Percentiles rank a stretch among this genome's conserved stretches.
These are phyloP conservation scores for Brachirus orientalis DNA, from an alignment of 2,113 vertebrate species.

Conservation along the genomic window DNA sequence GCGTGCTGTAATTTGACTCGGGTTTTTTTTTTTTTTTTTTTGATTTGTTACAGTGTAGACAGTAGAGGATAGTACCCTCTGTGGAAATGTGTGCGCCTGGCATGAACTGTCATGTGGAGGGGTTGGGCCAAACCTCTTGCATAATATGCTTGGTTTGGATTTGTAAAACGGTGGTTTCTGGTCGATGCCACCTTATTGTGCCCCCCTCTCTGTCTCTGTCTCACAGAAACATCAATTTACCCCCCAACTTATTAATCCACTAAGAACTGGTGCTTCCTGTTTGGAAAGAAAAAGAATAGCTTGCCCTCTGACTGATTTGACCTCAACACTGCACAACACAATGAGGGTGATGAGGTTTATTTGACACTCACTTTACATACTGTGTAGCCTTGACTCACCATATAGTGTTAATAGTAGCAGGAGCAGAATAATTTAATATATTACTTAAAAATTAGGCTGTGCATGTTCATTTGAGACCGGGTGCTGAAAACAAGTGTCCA, in stretches of 20 bases:
- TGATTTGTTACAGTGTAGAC: not conserved
- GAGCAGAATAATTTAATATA: too few species aligned
- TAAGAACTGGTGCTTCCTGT: slow-evolving; percentile 53
- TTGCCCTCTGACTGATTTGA: slow-evolving; percentile 12
- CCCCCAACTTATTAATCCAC: slow-evolving; percentile 53
- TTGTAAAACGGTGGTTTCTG: slow-evolving; percentile 64
- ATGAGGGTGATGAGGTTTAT: slow-evolving; percentile 39
- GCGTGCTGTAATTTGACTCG: not conserved
- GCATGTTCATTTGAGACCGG: not conserved
- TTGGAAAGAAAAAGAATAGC: slow-evolving; percentile 17
- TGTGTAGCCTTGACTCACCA: too few species aligned
- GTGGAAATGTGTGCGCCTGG: slow-evolving; percentile 49
- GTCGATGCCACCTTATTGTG: slow-evolving; percentile 21
- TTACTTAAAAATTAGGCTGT: too few species aligned
- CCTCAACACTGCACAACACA: slow-evolving; percentile 23
- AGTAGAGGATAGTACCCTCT: not conserved
- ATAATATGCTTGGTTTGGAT: slow-evolving; percentile 79
- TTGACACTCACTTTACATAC: too few species aligned
- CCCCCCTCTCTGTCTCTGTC: not conserved
- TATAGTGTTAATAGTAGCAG: too few species aligned
- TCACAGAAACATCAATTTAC: slow-evolving; percentile 26
- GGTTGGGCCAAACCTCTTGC: slow-evolving; percentile 76
- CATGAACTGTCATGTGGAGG: slow-evolving; percentile 69
- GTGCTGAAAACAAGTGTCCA: too few species aligned
- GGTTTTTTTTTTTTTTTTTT: too few species aligned